Base-by-base conservation (phyloP, 2,888 invertebrate genomes). In the Dusona sp. region DNA sequence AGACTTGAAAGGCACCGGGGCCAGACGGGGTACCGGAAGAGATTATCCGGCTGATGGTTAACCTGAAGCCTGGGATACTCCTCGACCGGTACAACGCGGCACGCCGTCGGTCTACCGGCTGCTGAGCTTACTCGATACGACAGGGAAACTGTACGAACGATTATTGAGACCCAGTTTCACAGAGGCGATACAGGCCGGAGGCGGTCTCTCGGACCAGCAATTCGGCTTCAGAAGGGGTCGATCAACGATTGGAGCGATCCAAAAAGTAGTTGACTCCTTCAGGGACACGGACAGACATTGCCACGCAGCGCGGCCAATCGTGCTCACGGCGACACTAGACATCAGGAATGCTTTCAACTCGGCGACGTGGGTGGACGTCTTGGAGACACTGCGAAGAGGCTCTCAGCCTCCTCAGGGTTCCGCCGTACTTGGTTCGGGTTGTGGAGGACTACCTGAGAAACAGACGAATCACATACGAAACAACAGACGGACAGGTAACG, bases 201-300 rank as follows among this genome's bases (percentile, higher is more conserved):
- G n/a, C n/a, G n/a, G 85, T 11, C 83, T 88, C 9, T 88, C 85
- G 19, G 42, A 48, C 38, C 79, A 70, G n/a, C 70, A 51, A 19
- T 42, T 48, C 33, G 70, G 33, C 33, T 72, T 72, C 48, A 72
- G 65, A n/a, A 65, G 22, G 38, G 65, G 36, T 2, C 70, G 81
- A 42, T 89, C 88, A 25, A 89, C 89, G 8, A 75, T 88, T 36
- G 86, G 79, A 61, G 89, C 87, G 2, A 82, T 88, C 48, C 61
- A 57, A 16, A 65, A 84, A 42, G 89, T 87, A 9, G 68, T 87
- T 16, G 80, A 83, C 19, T 64, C 64, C 51, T 73, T 82, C 54
- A 57, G 57, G 48, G 48, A 48, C 2, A 2, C 19, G 4, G 48
- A 48, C 16, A 16, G 48, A 19, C 48, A 78, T 16, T 61, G 82